Evolutionary conservation across 2,113 vertebrate genomes (phyloP), one percentile per base, ranked within the genome.

Genomic region (Trachemys scripta): DNA sequence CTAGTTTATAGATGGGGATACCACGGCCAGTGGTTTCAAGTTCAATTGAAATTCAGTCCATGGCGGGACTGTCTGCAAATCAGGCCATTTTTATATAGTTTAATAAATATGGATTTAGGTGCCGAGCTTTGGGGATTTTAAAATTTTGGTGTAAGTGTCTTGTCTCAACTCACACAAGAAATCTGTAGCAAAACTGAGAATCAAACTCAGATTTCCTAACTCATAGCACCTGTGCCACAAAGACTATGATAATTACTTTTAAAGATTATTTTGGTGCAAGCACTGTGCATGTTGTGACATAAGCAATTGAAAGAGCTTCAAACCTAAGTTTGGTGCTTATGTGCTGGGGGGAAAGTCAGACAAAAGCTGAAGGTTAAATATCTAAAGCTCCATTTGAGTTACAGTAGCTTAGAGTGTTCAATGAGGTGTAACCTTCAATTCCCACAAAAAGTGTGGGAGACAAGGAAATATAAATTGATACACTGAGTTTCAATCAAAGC

Each of bases 401-500:
- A 50, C 79, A 91, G 91, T 93, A 92, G 80, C 79, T 94, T 95
- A 85, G 57, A 16, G 38, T 80, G 56, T 80, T 95, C 90, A 88
- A 0, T 93, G 85, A 82, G 86, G 69, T 95, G 92, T 94, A 95
- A 87, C 85, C 85, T 95, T 96, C 51, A 94, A 13, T 94, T 95
- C 93, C 50, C 84, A 92, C 53, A 24, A 81, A 87, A 94, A 91
- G 90, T 90, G 49, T 51, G 85, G 87, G 91, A 94, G 85, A 95
- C 0, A 8, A 93, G 87, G 50, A 96, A 90, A 72, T 94, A 75
- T 82, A 95, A 90, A 94, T 96, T 92, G 90, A 90, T 96, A 84
- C 51, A 47, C 80, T 25, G 72, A 82, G 53, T 93, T 92, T 97
- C 88, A 92, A n/a, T 95, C 93, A 97, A 85, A 96, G 84, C 87